Conservation (phyloP, 1,140 invertebrate species). For the Brachionus sp. region DNA sequence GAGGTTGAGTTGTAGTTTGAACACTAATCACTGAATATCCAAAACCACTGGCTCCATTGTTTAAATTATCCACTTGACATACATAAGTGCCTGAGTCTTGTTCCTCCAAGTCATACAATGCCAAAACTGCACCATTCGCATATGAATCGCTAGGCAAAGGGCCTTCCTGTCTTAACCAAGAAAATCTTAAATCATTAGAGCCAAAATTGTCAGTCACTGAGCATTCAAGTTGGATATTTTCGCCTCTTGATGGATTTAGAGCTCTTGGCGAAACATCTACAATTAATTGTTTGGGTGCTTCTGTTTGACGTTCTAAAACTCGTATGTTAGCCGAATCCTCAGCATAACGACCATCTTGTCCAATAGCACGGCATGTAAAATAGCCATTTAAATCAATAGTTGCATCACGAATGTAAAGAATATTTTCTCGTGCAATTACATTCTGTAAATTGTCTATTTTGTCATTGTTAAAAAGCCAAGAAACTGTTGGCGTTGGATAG, state of each 20-base stretch:
- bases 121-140: neutral
- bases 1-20: neutral
- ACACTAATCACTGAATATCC: neutral
- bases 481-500: neutral
- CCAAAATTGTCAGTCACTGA: neutral
- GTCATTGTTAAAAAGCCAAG: slow-evolving; percentile 19
- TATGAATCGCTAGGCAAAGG: neutral
- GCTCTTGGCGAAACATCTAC: slow-evolving; percentile 1
- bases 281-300: neutral
- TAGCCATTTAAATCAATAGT: neutral
- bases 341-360: slow-evolving; percentile 17
- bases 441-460: slow-evolving; percentile 4
- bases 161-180: slow-evolving; percentile 5
- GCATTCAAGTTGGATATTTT: neutral
- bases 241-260: neutral
- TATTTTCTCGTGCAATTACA: neutral
- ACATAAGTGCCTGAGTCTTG: slow-evolving; percentile 19
- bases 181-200: neutral
- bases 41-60: neutral
- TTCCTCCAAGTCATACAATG: neutral
- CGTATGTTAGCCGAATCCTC: slow-evolving; percentile 2
- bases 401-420: neutral
- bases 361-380: slow-evolving; percentile 9
- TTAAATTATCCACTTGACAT: slow-evolving; percentile 8
- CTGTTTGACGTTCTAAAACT: neutral